Base-by-base conservation (phyloP, 2,888 invertebrate species). In the Amaurobius ferox region DNA sequence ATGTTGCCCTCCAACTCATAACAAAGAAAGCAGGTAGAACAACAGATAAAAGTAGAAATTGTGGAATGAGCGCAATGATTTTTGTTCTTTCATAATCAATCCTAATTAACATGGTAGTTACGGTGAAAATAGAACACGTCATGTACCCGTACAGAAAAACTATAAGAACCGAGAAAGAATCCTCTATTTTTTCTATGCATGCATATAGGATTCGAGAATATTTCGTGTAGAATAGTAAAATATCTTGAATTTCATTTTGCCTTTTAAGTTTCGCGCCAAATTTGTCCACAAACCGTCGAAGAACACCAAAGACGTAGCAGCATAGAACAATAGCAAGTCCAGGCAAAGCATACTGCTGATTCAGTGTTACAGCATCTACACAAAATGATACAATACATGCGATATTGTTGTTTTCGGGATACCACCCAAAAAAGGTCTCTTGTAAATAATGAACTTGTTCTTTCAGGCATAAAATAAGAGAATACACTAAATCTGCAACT, bases 401-500 rank as follows among this genome's bases (percentile, higher is more conserved):
- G 11, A 39, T 11, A 26, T 62, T 19, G 1, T 48, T 35, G 35
- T 70, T 71, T 7, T 28, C 19, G 9, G 71, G 67, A 19, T 35
- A 77, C 83, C 83, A 83, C 0, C 83, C 83, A 48, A 77, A 83
- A 23, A 83, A 72, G 5, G 23, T 28, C 0, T 77, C 70, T 26
- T 39, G 9, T n/a, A 77, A 44, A 26, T 23, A 55, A 23, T 23
- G 11, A 1, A 1, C 2, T 3, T 23, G 19, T 23, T 55, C 19
- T 55, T n/a, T 23, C 5, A 55, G 23, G 11, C 55, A 55, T 5
- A 16, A 23, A 23, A 55, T 5, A 1, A 3, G 3, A 1, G 23
- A 3, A 55, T 55, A 55, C n/a, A 39, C 13, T 5, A 48, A 77
- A 30, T 39, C 64, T 3, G 26, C 28, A 0, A 48, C 7, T 0